Conservation (phyloP, 2,888 invertebrate species). For the Phyto melanocephala region DNA sequence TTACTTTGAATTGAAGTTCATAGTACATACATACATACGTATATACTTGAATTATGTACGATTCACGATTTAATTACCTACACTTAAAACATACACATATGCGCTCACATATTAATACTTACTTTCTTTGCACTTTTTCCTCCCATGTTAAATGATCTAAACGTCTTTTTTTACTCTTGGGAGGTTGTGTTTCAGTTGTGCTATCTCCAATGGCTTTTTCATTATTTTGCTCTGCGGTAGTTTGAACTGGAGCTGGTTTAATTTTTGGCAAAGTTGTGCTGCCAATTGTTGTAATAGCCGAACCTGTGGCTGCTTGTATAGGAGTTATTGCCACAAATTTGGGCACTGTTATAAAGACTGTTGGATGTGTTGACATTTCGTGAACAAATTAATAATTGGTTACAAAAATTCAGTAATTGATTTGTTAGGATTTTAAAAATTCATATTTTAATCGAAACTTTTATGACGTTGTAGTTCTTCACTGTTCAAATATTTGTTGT, state of each 20-base stretch:
- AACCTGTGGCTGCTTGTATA: conserved; percentile 54
- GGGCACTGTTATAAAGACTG: conserved; percentile 75
- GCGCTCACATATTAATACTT: conserved; percentile 76
- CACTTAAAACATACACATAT: not conserved
- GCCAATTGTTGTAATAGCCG: conserved; percentile 20
- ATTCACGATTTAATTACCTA: too few species aligned
- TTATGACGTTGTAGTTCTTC: conserved; percentile 13
- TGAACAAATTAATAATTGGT: not conserved
- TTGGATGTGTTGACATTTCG: conserved; percentile 70
- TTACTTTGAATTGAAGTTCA: too few species aligned
- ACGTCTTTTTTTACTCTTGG: conserved; percentile 84
- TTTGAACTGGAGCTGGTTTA: conserved; percentile 67
- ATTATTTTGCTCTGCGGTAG: conserved; percentile 53
- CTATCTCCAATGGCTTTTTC: not conserved
- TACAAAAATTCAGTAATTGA: not conserved
- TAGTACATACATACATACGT: too few species aligned
- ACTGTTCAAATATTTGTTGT: conserved; percentile 36
- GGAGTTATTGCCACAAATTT: conserved; percentile 75
- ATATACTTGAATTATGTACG: too few species aligned
- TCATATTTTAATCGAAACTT: conserved; percentile 29
- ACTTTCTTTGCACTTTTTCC: conserved; percentile 93
- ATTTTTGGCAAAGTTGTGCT: conserved; percentile 68
- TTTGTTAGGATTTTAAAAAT: conserved; percentile 27
- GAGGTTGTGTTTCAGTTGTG: conserved; percentile 40
- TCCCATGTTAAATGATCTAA: conserved; percentile 92